A percentile compares a stretch with the other conserved stretches of the same genome.
These are phyloP conservation scores for Clusia tigrina DNA, from an alignment of 2,888 invertebrate species.

Conservation along the genomic window DNA sequence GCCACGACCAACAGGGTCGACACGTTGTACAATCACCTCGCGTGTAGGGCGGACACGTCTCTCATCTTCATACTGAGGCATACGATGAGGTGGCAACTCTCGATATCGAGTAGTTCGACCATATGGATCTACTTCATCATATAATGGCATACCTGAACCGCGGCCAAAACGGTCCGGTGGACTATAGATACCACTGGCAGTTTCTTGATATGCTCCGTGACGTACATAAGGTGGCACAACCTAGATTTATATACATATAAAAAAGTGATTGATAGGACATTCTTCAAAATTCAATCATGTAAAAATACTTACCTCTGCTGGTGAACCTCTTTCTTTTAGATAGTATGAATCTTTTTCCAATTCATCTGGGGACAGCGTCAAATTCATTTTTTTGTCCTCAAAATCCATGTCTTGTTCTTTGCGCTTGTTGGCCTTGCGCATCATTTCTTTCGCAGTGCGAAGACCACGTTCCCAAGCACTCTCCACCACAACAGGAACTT, in stretches of 20 bases:
- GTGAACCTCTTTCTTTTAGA: constrained; percentile 74
- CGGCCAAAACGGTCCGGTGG: constrained; percentile 58
- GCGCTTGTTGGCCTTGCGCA: constrained; percentile 89
- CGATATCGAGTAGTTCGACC: constrained; percentile 66
- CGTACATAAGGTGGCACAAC: constrained; percentile 41
- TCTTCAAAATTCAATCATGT: too few relatives aligned
- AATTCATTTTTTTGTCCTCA: constrained; percentile 93
- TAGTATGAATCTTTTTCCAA: constrained; percentile 78
- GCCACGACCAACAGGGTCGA: constrained; percentile 68
- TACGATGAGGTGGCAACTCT: constrained; percentile 68
- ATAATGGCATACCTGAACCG: constrained; percentile 46
- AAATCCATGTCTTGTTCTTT: constrained; percentile 96
- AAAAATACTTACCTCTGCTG: constrained; percentile 47
- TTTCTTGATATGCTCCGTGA: constrained; percentile 45
- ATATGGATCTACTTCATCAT: constrained; percentile 63
- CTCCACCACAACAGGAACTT: constrained; percentile 71
- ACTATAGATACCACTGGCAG: constrained; percentile 54
- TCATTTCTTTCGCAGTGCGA: constrained; percentile 93
- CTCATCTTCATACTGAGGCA: constrained; percentile 69
- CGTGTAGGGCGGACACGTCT: constrained; percentile 72
- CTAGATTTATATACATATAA: too few relatives aligned
- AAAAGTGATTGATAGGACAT: too few relatives aligned
- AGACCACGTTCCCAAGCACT: constrained; percentile 97
- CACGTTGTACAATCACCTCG: constrained; percentile 81
- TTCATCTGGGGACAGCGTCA: constrained; percentile 78